Conservation (phyloP, 2,113 vertebrate species). For the Dissostichus mawsoni region DNA sequence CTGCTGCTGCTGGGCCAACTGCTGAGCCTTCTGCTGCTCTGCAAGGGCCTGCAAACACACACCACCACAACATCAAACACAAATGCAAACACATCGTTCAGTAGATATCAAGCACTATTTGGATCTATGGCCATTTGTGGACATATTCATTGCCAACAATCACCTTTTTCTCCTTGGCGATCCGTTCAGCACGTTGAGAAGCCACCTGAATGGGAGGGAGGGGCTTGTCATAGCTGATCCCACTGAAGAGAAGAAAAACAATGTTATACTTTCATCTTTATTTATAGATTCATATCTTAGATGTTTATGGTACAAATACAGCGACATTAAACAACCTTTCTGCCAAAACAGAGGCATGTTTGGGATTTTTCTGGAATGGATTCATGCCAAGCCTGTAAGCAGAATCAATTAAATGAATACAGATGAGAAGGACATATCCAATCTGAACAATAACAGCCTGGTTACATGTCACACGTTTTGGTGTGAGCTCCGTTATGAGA, state of each 20-base stretch:
- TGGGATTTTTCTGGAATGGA: conserved; percentile 96
- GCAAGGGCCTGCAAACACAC: conserved; percentile 86
- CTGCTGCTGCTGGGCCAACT: conserved; percentile 86
- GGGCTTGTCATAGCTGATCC: conserved; percentile 94
- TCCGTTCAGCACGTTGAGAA: conserved; percentile 92
- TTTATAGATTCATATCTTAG: background rate
- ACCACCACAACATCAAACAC: background rate
- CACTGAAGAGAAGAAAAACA: conserved; percentile 76
- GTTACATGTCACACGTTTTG: background rate
- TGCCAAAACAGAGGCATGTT: conserved; percentile 91
- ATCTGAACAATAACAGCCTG: background rate
- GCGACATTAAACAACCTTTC: conserved; percentile 86
- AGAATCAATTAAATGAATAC: conserved; percentile 6
- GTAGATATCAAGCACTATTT: background rate
- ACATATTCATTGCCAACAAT: conserved; percentile 8
- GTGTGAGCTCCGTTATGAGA: background rate
- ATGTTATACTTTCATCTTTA: background rate
- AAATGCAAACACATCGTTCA: background rate
- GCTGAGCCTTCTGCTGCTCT: conserved; percentile 91
- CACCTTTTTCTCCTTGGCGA: conserved; percentile 93
- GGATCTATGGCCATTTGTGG: background rate
- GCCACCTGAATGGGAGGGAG: conserved; percentile 93
- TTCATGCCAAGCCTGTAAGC: conserved; percentile 91
- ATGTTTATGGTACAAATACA: background rate
- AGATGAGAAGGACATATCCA: background rate